Evolutionary conservation across 1,140 invertebrate species (phyloP), one percentile per base, ranked within the genome.

Genomic region (Ceratina calcarata): DNA sequence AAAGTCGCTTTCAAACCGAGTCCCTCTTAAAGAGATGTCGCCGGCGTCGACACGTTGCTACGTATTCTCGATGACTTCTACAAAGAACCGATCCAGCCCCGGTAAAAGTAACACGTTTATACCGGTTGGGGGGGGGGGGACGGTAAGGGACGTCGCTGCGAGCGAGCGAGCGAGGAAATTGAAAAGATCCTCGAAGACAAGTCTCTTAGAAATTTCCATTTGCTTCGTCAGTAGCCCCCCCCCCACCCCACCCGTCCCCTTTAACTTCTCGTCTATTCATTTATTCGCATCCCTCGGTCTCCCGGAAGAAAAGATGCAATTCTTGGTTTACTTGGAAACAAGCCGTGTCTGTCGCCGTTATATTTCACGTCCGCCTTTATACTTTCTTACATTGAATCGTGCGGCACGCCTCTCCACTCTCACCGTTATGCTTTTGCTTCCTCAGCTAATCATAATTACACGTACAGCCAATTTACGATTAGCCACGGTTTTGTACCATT

Each of bases 131-230:
- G 18, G n/a, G 7, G 6, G 3, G 18, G 20, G 13, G 10, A 51
- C 1, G 3, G 13, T 8, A 2, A 32, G 0, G 20, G 8, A 6
- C 15, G 22, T 32, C 27, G 27, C 27, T 32, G 18, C 3, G 20
- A 49, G 27, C 60, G 15, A 74, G 18, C 3, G 20, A 49, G 27
- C 60, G 15, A 74, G 77, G 70, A 74, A 79, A 79, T 79, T 79
- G 70, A 79, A 79, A 74, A 79, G 60, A 79, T 73, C 51, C 62
- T 15, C 61, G 51, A 79, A 49, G 70, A 73, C 60, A 24, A 79
- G 70, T 74, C 61, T 51, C 49, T 74, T 60, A 74, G 45, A 74
- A 49, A 60, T 51, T 55, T 27, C 16, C 37, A 32, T 65, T 73
- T 65, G 37, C 20, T 49, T 65, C 61, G 20, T 15, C 60, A 20